phyloP scores from a whole-genome alignment of 2,797 vertebrate genomes.

The Rhinella marina region DNA sequence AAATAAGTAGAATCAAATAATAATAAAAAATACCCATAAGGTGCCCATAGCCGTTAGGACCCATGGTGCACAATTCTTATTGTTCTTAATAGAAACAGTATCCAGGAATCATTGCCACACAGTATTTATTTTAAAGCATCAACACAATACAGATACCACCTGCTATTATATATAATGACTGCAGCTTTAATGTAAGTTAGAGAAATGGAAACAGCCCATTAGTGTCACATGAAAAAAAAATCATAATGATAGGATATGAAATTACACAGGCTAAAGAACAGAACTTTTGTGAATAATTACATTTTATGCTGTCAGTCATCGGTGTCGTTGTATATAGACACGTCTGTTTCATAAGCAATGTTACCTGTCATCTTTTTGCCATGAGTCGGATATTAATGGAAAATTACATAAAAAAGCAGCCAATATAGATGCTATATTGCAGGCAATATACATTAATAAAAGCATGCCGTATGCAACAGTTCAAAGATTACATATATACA shows the following conservation, averaged over 20 bases:
- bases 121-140: not conserved
- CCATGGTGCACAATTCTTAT: not conserved
- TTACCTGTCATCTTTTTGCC: no score
- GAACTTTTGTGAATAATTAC: conserved; percentile 20
- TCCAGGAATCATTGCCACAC: not conserved
- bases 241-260: conserved; percentile 25
- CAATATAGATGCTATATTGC: no score
- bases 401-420: no score
- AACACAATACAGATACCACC: not conserved
- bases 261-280: conserved; percentile 1
- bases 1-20: no score
- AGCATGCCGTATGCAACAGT: no score
- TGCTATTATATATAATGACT: not conserved
- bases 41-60: no score
- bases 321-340: not conserved
- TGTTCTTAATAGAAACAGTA: not conserved
- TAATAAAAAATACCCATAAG: no score
- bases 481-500: no score
- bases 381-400: no score
- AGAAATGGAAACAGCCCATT: conserved; percentile 38
- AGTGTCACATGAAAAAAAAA: conserved; percentile 35
- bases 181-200: not conserved
- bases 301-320: conserved; percentile 17
- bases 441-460: no score
- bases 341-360: not conserved